Base-by-base conservation (phyloP, 2,113 vertebrate genomes). In the Scartelaos histophorus region DNA sequence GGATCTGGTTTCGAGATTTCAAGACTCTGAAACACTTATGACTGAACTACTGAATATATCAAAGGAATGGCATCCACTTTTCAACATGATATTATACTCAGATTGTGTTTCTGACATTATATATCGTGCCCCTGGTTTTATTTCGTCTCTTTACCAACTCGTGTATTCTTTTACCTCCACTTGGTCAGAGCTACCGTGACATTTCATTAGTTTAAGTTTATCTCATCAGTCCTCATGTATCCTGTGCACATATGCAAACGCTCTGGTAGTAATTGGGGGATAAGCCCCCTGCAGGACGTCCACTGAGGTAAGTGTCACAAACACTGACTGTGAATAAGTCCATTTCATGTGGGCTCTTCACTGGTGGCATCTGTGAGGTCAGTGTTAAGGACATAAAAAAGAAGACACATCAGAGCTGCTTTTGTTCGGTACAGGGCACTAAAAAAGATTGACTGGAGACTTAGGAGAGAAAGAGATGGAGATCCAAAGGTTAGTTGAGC, bases 131-230 rank as follows among this genome's bases (percentile, higher is more conserved):
- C 49, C 46, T 16, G 0, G 49, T 51, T 46, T 66, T 45, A 21
- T 58, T 70, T 58, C 64, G 29, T 16, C 49, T 73, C 35, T 13
- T 49, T 65, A 69, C 60, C 64, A 22, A 60, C 13, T 15, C 13
- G 49, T 22, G 25, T 35, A 72, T 17, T 49, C 47, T 3, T 49
- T 69, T 66, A 22, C 56, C 49, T 82, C 74, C 76, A 77, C 71
- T 64, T 81, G 62, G 54, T 38, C 57, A 24, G 46, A 70, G 82
- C 78, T 38, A 68, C 85, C 87, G 71, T 88, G 84, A 86, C 81
- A 89, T 90, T 82, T 74, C 72, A 83, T 90, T 90, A 87, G 61
- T 29, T 67, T 64, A 51, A 69, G 58, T 60, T 82, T 78, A 86
- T 87, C 84, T 81, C 79, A 83, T 83, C 76, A 79, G 45, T 57